Evolutionary conservation across 2,888 invertebrate genomes (phyloP), one percentile per base, ranked within the genome.

Genomic region (Lasioglossum villosulum): DNA sequence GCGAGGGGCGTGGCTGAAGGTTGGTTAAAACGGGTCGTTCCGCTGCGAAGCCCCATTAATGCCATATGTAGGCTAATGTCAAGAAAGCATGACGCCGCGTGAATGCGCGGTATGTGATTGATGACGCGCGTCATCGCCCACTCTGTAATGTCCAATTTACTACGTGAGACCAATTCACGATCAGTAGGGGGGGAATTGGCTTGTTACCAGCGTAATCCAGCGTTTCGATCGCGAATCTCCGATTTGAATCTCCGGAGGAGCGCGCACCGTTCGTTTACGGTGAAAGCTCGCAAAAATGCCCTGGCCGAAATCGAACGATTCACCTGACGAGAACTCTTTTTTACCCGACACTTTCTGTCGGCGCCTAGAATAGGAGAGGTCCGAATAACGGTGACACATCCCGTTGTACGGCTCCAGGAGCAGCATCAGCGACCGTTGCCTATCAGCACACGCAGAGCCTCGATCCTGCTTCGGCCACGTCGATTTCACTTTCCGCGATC

Each of bases 21-120:
- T 83, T 84, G 78, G 83, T 78, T 34, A 83, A 90, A 90, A 88
- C 83, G 89, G 83, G 56, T 75, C 82, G 71, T 77, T 70, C 75
- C 79, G 80, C 68, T 80, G 68, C 70, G 39, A 82, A 70, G 71
- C 86, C 77, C 84, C 86, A 88, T 90, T 91, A 82, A 84, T 77
- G 84, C 82, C 90, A 80, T 90, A 93, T 93, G 91, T 93, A 92
- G 93, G 93, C 93, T 93, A 94, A 93, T 92, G 92, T 90, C 91
- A 93, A 92, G 93, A 92, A 93, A 93, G 93, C 92, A 92, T 92
- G 93, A 93, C 92, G 90, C 86, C 80, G 23, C 80, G 88, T 82
- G 83, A 91, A 90, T 86, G 89, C 77, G 72, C 79, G 74, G 78
- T 87, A 83, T 86, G 86, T 93, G 93, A 94, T 93, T 92, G 92